phyloP scores from a whole-genome alignment of 2,113 vertebrate species.

The Cebus imitator region DNA sequence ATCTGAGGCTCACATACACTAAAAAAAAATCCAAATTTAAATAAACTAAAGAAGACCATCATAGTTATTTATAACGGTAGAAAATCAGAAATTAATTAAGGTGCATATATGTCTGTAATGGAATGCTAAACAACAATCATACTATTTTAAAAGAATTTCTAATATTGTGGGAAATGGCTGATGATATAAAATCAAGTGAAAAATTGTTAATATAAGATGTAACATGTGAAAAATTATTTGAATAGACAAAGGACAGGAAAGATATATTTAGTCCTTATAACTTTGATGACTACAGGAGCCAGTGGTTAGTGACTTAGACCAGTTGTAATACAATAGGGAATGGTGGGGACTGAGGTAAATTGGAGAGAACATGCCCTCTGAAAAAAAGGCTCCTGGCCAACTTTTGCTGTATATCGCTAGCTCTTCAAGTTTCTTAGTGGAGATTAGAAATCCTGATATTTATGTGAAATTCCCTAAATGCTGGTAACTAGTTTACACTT shows the following conservation, averaged over 20 bases:
- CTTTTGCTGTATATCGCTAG: accelerated
- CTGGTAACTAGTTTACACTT: neutral
- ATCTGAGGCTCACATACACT: neutral
- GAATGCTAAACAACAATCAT: neutral
- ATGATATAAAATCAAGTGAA: neutral
- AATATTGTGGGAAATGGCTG: neutral
- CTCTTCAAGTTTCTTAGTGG: neutral
- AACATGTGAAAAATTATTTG: neutral
- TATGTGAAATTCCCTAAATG: neutral
- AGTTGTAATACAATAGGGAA: neutral
- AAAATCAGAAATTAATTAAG: neutral
- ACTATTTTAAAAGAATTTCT: neutral
- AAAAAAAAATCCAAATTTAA: neutral
- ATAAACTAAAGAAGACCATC: neutral
- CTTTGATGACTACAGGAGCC: neutral
- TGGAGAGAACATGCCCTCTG: neutral
- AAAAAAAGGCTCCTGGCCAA: neutral
- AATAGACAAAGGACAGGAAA: neutral
- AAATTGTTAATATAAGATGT: neutral
- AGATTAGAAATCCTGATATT: neutral
- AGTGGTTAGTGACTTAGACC: neutral
- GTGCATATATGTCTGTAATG: neutral
- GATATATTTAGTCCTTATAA: too few relatives aligned
- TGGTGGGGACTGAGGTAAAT: neutral
- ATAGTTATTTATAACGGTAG: neutral